Evolutionary conservation across 2,113 vertebrate species (phyloP), one percentile per base, ranked within the genome.

Genomic region (Apodemus sylvaticus): DNA sequence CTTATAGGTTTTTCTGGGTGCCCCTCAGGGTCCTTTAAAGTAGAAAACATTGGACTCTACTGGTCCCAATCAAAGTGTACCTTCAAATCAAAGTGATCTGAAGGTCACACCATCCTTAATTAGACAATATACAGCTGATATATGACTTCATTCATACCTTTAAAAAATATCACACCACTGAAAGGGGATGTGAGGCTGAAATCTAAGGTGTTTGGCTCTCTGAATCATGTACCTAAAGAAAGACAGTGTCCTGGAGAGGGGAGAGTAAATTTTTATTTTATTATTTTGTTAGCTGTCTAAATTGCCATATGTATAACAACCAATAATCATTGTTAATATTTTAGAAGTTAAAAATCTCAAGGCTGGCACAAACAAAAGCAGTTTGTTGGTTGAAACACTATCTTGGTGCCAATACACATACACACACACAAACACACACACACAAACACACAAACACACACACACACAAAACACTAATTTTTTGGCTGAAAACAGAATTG

Each of bases 221-320:
- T 29, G 62, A 48, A 14, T 14, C 68, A 73, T 58, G 26, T 74
- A n/a, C 36, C 86, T 93, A 68, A 14, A 87, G 16, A 22, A 95
- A 62, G 20, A 4, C 3, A 77, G 9, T 7, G 36, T 77, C 34
- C 66, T 89, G 16, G 66, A 70, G 48, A 6, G 6, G 2, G 78
- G 70, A 26, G 4, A 2, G 19, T n/a, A 2, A 14, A 48, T 5
- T 66, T 12, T 96, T 93, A 48, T 62, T 53, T 89, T 86, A 77
- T 92, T 13, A 94, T 88, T 93, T 64, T 88, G 11, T 89, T 90
- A 90, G 73, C n/a, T 62, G 7, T 82, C 9, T 36, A 91, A 94
- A 91, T 53, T 76, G 31, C 7, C 39, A 34, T 29, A 53, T 62
- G 8, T 77, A 13, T 68, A 93, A 93, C 55, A 87, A 90, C 17